phyloP scores from a whole-genome alignment of 2,888 invertebrate species.

The Morpho achilles region DNA sequence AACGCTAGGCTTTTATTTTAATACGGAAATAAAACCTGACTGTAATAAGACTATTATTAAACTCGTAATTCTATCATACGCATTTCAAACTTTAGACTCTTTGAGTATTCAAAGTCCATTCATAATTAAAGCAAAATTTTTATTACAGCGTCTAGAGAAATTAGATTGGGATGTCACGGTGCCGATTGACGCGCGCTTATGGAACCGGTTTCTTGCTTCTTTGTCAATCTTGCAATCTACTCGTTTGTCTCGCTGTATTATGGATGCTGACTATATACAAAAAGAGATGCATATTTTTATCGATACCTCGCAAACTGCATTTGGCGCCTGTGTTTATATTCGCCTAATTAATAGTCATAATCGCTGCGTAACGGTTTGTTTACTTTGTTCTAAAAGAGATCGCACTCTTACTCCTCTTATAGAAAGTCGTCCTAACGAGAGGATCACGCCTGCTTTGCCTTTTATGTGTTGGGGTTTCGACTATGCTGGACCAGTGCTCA shows the following conservation, averaged over 20 bases:
- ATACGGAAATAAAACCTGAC: conserved; percentile 6
- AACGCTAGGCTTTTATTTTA: conserved; percentile 25
- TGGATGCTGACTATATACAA: background rate
- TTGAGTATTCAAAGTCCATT: conserved; percentile 20
- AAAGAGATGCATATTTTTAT: conserved; percentile 21
- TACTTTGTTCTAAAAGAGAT: conserved; percentile 26
- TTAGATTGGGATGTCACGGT: conserved; percentile 18
- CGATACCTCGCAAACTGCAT: conserved; percentile 18
- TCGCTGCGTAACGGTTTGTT: background rate
- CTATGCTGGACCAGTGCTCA: conserved; percentile 30
- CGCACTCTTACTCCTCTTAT: conserved; percentile 9
- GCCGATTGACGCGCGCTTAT: conserved; percentile 1
- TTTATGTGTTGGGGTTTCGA: conserved; percentile 30
- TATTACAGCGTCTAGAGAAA: conserved; percentile 23
- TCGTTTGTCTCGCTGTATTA: background rate
- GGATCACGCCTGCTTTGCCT: conserved; percentile 25
- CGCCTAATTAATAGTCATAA: conserved; percentile 1
- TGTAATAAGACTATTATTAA: conserved; percentile 17
- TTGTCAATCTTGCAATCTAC: background rate
- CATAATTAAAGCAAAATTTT: conserved; percentile 19
- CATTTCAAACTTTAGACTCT: conserved; percentile 24
- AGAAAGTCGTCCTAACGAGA: conserved; percentile 25
- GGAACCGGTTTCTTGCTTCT: background rate
- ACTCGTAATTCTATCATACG: conserved; percentile 22
- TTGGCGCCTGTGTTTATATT: conserved; percentile 19